Percentiles rank a stretch among this genome's conserved stretches.
These are phyloP conservation scores for Trichechus manatus DNA, from an alignment of 2,113 vertebrate species.

Conservation along the genomic window DNA sequence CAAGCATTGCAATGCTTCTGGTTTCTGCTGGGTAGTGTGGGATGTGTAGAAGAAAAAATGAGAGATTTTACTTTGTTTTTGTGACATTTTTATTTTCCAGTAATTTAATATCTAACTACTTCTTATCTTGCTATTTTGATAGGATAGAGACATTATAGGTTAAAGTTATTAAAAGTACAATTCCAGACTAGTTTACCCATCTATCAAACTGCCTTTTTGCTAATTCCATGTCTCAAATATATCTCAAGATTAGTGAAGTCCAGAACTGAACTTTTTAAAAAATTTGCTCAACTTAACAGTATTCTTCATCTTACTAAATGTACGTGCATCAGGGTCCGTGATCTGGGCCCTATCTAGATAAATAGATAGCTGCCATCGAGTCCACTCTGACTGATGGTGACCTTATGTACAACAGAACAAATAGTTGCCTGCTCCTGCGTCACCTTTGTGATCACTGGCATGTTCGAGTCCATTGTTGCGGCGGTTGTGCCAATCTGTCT, in stretches of 20 bases:
- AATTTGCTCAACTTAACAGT: not conserved
- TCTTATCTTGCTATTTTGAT: not conserved
- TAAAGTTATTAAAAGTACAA: constrained; percentile 25
- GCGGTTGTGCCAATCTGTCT: no score
- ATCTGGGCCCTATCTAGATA: not conserved
- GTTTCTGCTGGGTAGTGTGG: not conserved
- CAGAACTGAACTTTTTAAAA: not conserved
- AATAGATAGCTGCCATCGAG: no score
- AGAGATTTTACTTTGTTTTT: not conserved
- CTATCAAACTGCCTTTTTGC: not conserved
- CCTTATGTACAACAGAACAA: no score
- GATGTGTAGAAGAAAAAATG: not conserved
- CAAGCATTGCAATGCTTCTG: not conserved
- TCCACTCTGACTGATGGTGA: no score
- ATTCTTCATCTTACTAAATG: not conserved
- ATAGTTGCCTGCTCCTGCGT: no score
- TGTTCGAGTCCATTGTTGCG: no score
- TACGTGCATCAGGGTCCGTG: not conserved
- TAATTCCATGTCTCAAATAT: constrained; percentile 19
- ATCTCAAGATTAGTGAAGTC: not conserved
- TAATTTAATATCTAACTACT: constrained; percentile 27
- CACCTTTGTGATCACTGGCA: no score
- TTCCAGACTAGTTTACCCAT: not conserved
- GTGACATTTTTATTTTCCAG: constrained; percentile 32
- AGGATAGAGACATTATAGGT: not conserved